Evolutionary conservation across 2,797 vertebrate species (phyloP).

Genomic region (Enteromius argenteus): DNA sequence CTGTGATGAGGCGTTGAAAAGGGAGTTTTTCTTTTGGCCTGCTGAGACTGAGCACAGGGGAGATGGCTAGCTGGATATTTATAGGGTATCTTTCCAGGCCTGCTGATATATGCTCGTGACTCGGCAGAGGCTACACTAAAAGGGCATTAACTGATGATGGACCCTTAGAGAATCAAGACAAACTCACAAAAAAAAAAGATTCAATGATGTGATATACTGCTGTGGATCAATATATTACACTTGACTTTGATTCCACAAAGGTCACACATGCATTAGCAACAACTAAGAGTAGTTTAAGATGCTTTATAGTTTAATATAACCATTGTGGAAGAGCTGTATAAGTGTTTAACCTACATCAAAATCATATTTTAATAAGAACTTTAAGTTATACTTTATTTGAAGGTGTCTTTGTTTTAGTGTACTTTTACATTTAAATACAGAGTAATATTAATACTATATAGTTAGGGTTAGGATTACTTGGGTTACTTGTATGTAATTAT

Average conservation of each 20-base stretch:
- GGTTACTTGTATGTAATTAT: not conserved
- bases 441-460: not conserved
- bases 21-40: slow-evolving; percentile 78
- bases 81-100: slow-evolving; percentile 73
- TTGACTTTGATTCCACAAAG: not conserved
- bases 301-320: not conserved
- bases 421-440: not conserved
- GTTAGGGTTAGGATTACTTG: not conserved
- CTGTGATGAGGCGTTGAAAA: slow-evolving; percentile 78
- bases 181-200: not conserved
- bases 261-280: not conserved
- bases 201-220: not conserved
- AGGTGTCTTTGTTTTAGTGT: not conserved
- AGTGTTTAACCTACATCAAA: not conserved
- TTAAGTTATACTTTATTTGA: not conserved
- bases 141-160: slow-evolving; percentile 36
- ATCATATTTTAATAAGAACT: not conserved
- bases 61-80: slow-evolving; percentile 72
- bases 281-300: not conserved
- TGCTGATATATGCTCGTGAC: slow-evolving; percentile 69
- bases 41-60: slow-evolving; percentile 67
- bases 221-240: not conserved
- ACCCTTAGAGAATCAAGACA: slow-evolving; percentile 22
- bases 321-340: not conserved
- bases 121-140: slow-evolving; percentile 47